Evolutionary conservation across 2,797 vertebrate genomes (phyloP), one percentile per base, ranked within the genome.

Genomic region (Salarias fasciatus): DNA sequence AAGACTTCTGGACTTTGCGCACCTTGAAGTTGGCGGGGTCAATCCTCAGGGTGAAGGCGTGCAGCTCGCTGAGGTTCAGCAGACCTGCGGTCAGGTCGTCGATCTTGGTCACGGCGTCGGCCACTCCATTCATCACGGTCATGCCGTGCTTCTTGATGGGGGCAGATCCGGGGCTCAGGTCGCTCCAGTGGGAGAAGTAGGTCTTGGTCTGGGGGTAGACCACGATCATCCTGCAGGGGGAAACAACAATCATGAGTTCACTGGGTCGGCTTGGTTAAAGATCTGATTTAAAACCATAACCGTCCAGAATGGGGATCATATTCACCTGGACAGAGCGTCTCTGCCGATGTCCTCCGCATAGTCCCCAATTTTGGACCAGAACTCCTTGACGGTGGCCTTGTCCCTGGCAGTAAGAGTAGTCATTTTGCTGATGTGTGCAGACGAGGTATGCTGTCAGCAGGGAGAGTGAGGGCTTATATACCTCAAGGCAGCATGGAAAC

Each of bases 11-110:
- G 18, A 24, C 18, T 24, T 24, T 24, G 18, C 38, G 61, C 35
- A 90, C 94, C 93, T 87, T 93, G 48, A 94, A 95, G 86, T 95
- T 95, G 82, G 86, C 58, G 1, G 94, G 94, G 36, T 94, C 94
- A 11, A 94, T 64, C 29, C 87, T 87, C 71, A 95, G 63, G 49
- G 86, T 41, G 54, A 85, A 92, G 49, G 92, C 93, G 49, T 94
- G 94, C 70, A 86, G 80, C 85, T 94, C 91, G 42, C 94, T 94
- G 0, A 94, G 90, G 0, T 77, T 88, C 58, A 83, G 62, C 64
- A 98, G 61, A 4, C 90, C 88, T 0, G 0, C 0, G 0, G 15
- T 36, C 8, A 97, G 63, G 66, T 93, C 65, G 53, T 94, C 91
- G 5, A 95, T 88, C 42, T 87, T 87, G 30, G 31, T 0, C 45